Base-by-base conservation (phyloP, 2,113 vertebrate species). In the Prochilodus magdalenae region DNA sequence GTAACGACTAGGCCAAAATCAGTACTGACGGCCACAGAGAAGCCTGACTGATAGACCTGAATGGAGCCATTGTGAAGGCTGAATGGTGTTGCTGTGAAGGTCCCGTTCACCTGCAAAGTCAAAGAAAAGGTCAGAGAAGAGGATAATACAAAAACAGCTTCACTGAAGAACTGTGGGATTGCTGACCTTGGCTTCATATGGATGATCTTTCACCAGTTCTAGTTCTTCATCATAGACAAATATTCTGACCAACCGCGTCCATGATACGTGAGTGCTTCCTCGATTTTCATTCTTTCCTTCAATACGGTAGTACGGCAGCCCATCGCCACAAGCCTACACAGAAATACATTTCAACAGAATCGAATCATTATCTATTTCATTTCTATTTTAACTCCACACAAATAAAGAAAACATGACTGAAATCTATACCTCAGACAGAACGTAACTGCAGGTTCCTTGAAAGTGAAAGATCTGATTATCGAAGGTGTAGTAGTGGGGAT, bases 401-500 rank as follows among this genome's bases (percentile, higher is more conserved):
- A 55, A 22, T 27, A 8, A 26, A 18, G 51, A 0, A 14, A 65
- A 51, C 3, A 24, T 0, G 47, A 13, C 24, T 22, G 2, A 24
- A 60, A 62, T 0, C 12, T 20, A 0, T 27, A 90, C 67, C 82
- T 91, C 80, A 47, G 91, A 91, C 7, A 93, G 84, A 77, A 91
- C 78, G 6, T 92, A 92, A 0, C 85, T 88, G 72, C 91, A 89
- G 16, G 87, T 86, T 14, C 92, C 92, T 40, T 88, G 91, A 65
- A 91, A 91, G 77, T 79, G 60, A 22, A 91, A 90, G 44, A 86
- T 0, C 5, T 0, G 8, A 0, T 81, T 53, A 47, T 94, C 93
- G 14, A 93, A 93, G 24, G 90, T 93, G 57, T 79, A 84, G 84
- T 92, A 93, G 84, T 93, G 93, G 5, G 88, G 88, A 77, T 92